phyloP scores from a whole-genome alignment of 1,140 invertebrate genomes.

The Babylonia areolata region DNA sequence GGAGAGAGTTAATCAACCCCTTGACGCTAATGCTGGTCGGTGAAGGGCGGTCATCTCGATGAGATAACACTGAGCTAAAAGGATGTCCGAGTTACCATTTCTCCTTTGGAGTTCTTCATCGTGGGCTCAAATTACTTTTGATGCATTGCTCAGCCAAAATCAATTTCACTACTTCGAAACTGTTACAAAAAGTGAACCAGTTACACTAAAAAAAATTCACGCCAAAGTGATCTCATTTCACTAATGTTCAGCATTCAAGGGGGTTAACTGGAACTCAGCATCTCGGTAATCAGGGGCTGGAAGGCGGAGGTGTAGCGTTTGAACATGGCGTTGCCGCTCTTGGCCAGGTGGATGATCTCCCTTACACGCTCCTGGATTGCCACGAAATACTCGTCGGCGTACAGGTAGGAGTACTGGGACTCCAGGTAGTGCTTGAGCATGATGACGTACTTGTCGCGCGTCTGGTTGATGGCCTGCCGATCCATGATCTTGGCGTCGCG shows the following conservation, averaged over 20 bases:
- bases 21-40: too few relatives aligned
- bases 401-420: conserved; percentile 81
- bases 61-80: too few relatives aligned
- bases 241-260: background rate
- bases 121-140: background rate
- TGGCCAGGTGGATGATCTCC: conserved; percentile 28
- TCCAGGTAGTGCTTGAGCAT: conserved; percentile 91
- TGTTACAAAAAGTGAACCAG: background rate
- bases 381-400: conserved; percentile 61
- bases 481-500: conserved; percentile 87
- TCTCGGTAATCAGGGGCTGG: conserved; percentile 32
- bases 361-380: conserved; percentile 78
- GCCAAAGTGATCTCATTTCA: background rate
- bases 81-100: background rate
- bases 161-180: background rate
- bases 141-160: background rate
- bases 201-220: background rate
- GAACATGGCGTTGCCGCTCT: conserved; percentile 31
- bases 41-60: too few relatives aligned
- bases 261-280: conserved; percentile 11
- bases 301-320: conserved; percentile 26
- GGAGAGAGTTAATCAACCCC: too few relatives aligned
- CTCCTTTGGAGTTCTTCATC: too few relatives aligned
- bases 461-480: conserved; percentile 80
- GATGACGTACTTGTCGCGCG: conserved; percentile 93